These are phyloP conservation scores for Bryconaethiops microstoma DNA, from an alignment of 2,797 vertebrate species.

Conservation along the genomic window DNA sequence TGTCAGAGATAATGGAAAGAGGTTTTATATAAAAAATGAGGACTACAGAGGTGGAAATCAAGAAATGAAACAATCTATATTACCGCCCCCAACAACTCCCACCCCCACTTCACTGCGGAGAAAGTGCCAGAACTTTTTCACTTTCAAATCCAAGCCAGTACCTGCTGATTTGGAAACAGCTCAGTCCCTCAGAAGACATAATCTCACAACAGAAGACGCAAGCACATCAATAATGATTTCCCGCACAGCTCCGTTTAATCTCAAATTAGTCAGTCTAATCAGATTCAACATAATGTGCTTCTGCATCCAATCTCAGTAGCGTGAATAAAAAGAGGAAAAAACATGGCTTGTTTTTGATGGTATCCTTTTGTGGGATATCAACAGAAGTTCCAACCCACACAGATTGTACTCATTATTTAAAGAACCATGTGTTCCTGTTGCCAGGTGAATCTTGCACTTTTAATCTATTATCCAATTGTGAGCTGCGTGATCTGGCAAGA, in stretches of 20 bases:
- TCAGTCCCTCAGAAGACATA: constrained; percentile 2
- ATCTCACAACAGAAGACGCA: constrained; percentile 1
- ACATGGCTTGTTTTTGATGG: not conserved
- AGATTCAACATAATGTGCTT: constrained; percentile 22
- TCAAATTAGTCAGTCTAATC: constrained; percentile 15
- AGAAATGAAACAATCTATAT: constrained; percentile 2
- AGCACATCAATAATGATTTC: constrained; percentile 20
- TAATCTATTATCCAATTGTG: not conserved
- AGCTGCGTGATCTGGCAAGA: not conserved
- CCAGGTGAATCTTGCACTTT: constrained; percentile 6
- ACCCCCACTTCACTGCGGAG: too few species aligned
- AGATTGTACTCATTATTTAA: not conserved
- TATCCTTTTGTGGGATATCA: constrained; percentile 2
- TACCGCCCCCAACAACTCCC: too few species aligned
- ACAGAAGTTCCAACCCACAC: not conserved
- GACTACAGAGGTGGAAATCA: constrained; percentile 15
- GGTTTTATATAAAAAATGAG: not conserved
- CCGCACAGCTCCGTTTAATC: constrained; percentile 15
- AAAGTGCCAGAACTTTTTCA: constrained; percentile 10
- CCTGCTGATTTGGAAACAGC: constrained; percentile 8
- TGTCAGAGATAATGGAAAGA: not conserved
- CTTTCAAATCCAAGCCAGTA: constrained; percentile 14
- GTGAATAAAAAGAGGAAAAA: not conserved
- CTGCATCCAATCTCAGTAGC: not conserved
- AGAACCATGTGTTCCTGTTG: not conserved